Base-by-base conservation (phyloP, 2,113 vertebrate genomes). In the Neodon shergylaensis region DNA sequence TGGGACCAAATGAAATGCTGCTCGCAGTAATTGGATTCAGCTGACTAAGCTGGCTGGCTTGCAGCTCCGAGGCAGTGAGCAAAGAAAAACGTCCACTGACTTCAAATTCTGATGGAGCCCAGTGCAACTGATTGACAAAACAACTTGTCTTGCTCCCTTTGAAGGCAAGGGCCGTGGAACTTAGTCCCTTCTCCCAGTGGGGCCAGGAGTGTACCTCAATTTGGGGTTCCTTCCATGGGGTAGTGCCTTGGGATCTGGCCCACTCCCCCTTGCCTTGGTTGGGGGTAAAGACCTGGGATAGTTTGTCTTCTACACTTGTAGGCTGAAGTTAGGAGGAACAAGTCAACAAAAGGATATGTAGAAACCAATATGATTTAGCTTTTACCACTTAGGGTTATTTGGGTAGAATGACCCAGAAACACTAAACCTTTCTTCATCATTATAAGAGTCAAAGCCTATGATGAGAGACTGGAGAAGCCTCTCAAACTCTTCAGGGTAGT, bases 21-120 rank as follows among this genome's bases (percentile, higher is more conserved):
- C 97, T 98, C 78, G 92, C 95, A 96, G 98, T 99, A 99, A 99
- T 99, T 99, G 98, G 98, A 99, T 99, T 99, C 98, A 98, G 98
- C 98, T 98, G 98, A 98, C 98, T 99, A 98, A 98, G 98, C 98
- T 99, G 99, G 98, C 98, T 98, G 98, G 97, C 98, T 77, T 77
- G 95, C 98, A 98, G 98, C 98, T 99, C 97, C 97, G 96, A 99
- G 98, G 98, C 99, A 98, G 98, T 96, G 44, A 98, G 98, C 86
- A 95, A 98, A 98, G 98, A 98, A 98, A 98, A 98, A 98, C 98
- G 98, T 98, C 97, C 97, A 81, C 96, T 78, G 96, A 97, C 95
- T 98, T 97, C 98, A 98, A 98, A 96, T 98, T 98, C 97, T 98
- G 97, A 97, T 94, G 93, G 77, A 98, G 97, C 97, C 97, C 94